Percentiles rank a stretch among this genome's conserved stretches.
These are phyloP conservation scores for Gasteruption jaculator DNA, from an alignment of 2,888 invertebrate genomes.

Conservation along the genomic window DNA sequence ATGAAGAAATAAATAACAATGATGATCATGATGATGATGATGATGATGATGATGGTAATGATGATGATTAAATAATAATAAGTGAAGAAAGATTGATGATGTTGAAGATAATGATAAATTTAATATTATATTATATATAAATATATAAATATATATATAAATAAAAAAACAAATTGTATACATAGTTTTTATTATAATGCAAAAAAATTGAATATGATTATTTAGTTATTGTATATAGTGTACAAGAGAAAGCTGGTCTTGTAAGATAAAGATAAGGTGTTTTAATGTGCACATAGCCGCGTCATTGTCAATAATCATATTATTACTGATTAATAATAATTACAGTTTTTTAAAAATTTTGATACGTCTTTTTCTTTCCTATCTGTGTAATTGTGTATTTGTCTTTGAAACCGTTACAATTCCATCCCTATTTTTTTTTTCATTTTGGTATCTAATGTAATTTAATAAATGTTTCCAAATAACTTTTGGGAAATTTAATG, in stretches of 20 bases:
- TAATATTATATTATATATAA: constrained; percentile 31
- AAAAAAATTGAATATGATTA: constrained; percentile 39
- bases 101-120: constrained; percentile 36
- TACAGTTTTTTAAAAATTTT: constrained; percentile 51
- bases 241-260: constrained; percentile 54
- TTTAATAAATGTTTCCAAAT: no score
- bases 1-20: no score
- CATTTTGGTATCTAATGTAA: no score
- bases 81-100: constrained; percentile 20
- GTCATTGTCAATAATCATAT: constrained; percentile 53
- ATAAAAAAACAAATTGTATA: constrained; percentile 31
- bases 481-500: no score
- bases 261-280: constrained; percentile 56
- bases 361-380: no score
- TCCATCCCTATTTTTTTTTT: no score
- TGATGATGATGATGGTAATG: constrained; percentile 27
- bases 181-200: constrained; percentile 44
- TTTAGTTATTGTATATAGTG: constrained; percentile 52
- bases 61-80: constrained; percentile 24
- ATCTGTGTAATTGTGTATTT: no score
- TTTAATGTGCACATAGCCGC: constrained; percentile 59
- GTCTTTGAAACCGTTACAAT: no score
- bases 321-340: constrained; percentile 52
- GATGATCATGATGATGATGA: constrained; percentile 16
- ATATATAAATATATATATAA: constrained; percentile 22